These are phyloP conservation scores for Blastobasis adustella DNA, from an alignment of 2,888 invertebrate species.

Conservation along the genomic window DNA sequence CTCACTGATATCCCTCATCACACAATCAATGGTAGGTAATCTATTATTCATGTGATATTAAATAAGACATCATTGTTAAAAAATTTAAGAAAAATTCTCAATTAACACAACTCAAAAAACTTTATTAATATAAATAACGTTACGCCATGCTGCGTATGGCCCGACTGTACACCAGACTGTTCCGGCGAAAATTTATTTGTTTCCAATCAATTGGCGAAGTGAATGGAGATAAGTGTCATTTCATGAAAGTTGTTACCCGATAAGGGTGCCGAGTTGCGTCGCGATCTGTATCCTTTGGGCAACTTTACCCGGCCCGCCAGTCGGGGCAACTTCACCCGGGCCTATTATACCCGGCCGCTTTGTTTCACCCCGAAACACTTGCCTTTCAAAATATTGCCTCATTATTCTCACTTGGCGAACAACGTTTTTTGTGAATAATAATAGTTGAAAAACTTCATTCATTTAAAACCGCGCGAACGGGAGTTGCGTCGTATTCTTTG, in stretches of 20 bases:
- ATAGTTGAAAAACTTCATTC: neutral
- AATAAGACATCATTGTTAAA: too few relatives aligned
- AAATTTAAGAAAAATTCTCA: too few relatives aligned
- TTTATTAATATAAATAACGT: too few relatives aligned
- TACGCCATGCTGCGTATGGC: too few relatives aligned
- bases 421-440: too few relatives aligned
- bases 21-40: too few relatives aligned
- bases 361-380: constrained; percentile 47
- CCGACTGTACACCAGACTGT: too few relatives aligned
- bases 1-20: too few relatives aligned
- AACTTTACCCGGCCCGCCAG: constrained; percentile 15
- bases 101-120: too few relatives aligned
- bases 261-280: constrained; percentile 38
- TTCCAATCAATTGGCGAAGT: constrained; percentile 45
- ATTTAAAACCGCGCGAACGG: neutral
- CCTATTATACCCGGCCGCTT: constrained; percentile 47
- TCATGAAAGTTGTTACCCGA: constrained; percentile 42
- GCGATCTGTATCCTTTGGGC: too few relatives aligned
- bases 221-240: constrained; percentile 55
- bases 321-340: constrained; percentile 40
- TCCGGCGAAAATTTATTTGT: constrained; percentile 15
- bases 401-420: constrained; percentile 35
- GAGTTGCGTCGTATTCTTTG: neutral
- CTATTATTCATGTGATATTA: too few relatives aligned
- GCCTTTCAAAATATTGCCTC: constrained; percentile 45